Percentiles rank a stretch among this genome's conserved stretches.
Conservation (phyloP, 2,797 vertebrate species). For the Halcyon smyrnensis region DNA sequence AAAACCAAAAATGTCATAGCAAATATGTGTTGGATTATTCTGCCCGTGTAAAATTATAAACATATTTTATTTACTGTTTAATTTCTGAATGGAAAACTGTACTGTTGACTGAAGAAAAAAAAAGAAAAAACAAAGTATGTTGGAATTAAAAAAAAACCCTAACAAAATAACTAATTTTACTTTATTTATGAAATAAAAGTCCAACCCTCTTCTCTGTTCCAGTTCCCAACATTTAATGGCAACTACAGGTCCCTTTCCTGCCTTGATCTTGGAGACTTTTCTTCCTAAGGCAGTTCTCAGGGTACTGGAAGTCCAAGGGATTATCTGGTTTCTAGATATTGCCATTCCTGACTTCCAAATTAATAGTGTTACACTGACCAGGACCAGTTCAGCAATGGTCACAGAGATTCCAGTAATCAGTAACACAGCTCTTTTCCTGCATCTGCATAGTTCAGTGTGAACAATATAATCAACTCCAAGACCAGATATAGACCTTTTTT, state of each 20-base stretch:
- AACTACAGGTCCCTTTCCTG: background rate
- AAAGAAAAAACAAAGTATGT: background rate
- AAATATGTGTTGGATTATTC: background rate
- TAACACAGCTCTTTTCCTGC: background rate
- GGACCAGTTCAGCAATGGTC: background rate
- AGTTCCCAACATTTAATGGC: background rate
- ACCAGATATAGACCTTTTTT: background rate
- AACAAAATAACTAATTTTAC: background rate
- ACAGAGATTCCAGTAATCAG: background rate
- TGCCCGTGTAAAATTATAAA: background rate
- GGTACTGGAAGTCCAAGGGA: background rate
- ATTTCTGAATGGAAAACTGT: background rate
- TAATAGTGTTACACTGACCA: background rate
- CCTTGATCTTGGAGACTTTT: background rate
- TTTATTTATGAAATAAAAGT: background rate
- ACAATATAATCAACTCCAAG: no score
- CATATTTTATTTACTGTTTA: background rate
- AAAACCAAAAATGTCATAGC: background rate
- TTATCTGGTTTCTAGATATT: background rate
- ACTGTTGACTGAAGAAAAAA: background rate
- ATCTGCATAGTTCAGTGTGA: background rate
- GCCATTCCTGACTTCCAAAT: background rate
- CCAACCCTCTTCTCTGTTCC: accelerated
- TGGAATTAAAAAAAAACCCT: background rate
- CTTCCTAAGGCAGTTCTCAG: background rate